phyloP scores from a whole-genome alignment of 2,888 invertebrate genomes.

The Hirtodrosophila alboralis region DNA sequence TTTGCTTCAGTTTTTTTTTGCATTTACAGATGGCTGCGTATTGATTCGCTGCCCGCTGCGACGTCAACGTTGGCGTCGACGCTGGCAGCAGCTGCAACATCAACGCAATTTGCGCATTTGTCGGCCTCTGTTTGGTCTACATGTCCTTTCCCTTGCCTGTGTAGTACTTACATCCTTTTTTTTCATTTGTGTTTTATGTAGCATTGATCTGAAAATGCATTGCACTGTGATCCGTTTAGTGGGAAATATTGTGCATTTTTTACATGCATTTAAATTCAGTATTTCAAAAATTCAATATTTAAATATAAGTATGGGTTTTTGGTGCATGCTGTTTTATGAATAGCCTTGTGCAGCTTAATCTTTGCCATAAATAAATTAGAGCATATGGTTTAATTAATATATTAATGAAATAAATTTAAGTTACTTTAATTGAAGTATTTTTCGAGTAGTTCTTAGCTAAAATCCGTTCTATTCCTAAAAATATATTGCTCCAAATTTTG shows the following conservation, averaged over 20 bases:
- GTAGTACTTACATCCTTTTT: conserved; percentile 13
- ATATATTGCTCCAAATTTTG: no score
- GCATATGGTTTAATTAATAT: no score
- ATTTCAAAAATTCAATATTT: neutral
- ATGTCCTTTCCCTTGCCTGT: conserved; percentile 26
- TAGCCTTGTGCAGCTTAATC: no score
- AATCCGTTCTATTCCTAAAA: no score
- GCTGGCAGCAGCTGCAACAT: conserved; percentile 26
- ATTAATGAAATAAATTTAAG: no score
- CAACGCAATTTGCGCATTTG: conserved; percentile 65
- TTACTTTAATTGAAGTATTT: no score
- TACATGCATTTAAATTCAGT: neutral
- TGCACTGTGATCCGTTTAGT: conserved; percentile 12
- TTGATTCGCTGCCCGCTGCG: conserved; percentile 60
- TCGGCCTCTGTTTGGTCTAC: conserved; percentile 42
- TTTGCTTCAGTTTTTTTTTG: conserved; percentile 44
- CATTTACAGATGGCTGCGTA: conserved; percentile 51
- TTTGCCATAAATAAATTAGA: no score
- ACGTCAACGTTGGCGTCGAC: conserved; percentile 5
- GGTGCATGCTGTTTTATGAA: no score
- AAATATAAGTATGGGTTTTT: no score
- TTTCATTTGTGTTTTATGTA: conserved; percentile 30
- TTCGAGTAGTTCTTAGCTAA: no score
- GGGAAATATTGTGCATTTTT: neutral
- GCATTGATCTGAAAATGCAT: conserved; percentile 32